phyloP scores from a whole-genome alignment of 2,113 vertebrate genomes.

The Rattus norvegicus region DNA sequence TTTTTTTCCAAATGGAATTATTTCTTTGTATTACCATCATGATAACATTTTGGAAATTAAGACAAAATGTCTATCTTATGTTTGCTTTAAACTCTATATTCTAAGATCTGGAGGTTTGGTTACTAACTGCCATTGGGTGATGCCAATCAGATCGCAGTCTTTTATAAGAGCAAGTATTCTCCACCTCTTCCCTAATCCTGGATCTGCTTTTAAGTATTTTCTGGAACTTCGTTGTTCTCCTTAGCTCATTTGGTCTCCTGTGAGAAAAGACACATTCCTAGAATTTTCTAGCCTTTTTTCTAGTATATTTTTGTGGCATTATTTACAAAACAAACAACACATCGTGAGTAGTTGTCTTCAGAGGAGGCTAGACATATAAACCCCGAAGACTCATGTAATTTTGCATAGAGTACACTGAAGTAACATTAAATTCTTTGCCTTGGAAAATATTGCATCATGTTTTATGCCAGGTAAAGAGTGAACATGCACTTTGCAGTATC shows the following conservation, averaged over 20 bases:
- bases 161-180: neutral
- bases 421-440: neutral
- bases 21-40: neutral
- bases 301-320: neutral
- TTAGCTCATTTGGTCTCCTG: neutral
- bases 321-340: neutral
- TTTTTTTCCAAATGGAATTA: neutral
- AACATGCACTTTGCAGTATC: too few relatives aligned
- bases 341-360: neutral
- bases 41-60: constrained; percentile 12
- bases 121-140: neutral
- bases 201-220: neutral
- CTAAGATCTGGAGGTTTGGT: neutral
- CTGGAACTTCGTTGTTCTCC: neutral
- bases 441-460: neutral
- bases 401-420: neutral
- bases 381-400: neutral
- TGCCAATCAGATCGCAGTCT: neutral
- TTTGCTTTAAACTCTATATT: constrained; percentile 48
- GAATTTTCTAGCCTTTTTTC: neutral
- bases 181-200: neutral
- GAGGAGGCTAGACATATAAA: neutral
- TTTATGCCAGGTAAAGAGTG: neutral
- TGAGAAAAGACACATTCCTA: neutral
- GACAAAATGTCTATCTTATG: neutral